A percentile compares a stretch with the other conserved stretches of the same genome.
Conservation (phyloP, 53 echinoderm and acorn worm species). For the Temnopleurus reevesii region DNA sequence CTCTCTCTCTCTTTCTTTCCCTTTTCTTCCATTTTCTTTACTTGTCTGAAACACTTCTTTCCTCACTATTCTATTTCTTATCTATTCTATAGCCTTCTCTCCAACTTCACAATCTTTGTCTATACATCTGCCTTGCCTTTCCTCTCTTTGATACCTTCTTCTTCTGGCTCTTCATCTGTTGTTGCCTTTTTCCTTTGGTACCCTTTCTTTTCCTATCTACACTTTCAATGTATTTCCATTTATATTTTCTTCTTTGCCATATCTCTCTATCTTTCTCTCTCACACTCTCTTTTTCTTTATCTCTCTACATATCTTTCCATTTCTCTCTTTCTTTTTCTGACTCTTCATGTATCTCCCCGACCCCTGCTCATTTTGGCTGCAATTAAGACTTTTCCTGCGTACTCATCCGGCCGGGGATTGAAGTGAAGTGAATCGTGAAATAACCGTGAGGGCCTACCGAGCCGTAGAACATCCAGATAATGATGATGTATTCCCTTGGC, state of each 20-base stretch:
- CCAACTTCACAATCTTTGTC: too few species aligned
- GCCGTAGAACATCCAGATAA: background rate
- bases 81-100: too few species aligned
- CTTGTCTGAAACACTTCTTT: too few species aligned
- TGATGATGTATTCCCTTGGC: constrained; percentile 47
- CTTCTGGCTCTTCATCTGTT: too few species aligned
- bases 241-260: background rate
- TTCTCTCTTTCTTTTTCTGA: background rate
- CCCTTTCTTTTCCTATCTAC: background rate
- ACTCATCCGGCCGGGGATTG: background rate
- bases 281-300: background rate
- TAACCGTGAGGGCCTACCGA: background rate
- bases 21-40: background rate
- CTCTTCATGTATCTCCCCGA: background rate
- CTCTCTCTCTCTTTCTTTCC: background rate
- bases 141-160: background rate
- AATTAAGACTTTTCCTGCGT: background rate
- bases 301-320: background rate
- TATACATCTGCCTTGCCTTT: background rate
- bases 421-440: constrained; percentile 35
- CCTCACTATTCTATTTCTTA: too few species aligned
- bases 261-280: background rate
- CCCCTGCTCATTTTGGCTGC: background rate
- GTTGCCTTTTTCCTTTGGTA: too few species aligned
- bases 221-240: background rate